These are phyloP conservation scores for Physeter macrocephalus DNA, from an alignment of 2,113 vertebrate genomes.

Conservation along the genomic window DNA sequence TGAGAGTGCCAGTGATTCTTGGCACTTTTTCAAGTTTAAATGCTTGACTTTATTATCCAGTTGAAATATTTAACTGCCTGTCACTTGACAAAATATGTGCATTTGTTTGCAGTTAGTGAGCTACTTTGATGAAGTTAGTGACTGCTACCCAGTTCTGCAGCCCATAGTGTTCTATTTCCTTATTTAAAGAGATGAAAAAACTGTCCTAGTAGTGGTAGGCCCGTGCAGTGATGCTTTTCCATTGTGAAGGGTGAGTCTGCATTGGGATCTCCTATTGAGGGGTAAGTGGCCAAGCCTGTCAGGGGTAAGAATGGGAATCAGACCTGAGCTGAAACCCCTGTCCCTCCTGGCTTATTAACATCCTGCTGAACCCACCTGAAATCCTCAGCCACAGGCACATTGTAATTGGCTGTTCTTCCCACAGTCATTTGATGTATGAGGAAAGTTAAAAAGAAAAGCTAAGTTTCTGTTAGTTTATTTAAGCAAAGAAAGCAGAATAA, in stretches of 20 bases:
- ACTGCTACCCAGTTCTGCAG: neutral
- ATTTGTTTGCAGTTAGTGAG: neutral
- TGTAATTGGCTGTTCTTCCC: neutral
- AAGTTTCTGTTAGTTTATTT: neutral
- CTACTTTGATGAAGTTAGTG: too few relatives aligned
- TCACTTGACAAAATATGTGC: neutral
- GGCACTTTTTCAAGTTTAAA: neutral
- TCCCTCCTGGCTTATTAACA: neutral
- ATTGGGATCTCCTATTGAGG: neutral
- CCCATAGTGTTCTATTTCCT: neutral
- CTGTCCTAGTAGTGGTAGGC: neutral
- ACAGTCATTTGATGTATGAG: rapidly evolving
- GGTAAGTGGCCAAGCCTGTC: rapidly evolving
- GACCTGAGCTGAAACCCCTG: neutral
- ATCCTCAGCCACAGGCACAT: rapidly evolving
- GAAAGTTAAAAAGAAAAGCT: neutral
- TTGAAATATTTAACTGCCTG: neutral
- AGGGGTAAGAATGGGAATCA: neutral
- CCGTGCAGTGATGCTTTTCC: rapidly evolving
- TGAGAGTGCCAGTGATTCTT: neutral
- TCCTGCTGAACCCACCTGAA: neutral
- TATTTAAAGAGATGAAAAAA: too few relatives aligned
- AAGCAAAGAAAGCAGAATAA: neutral
- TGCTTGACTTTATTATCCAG: neutral
- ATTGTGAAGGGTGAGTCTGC: neutral